Evolutionary conservation across 2,113 vertebrate species (phyloP).

Genomic region (Otocyon megalotis): DNA sequence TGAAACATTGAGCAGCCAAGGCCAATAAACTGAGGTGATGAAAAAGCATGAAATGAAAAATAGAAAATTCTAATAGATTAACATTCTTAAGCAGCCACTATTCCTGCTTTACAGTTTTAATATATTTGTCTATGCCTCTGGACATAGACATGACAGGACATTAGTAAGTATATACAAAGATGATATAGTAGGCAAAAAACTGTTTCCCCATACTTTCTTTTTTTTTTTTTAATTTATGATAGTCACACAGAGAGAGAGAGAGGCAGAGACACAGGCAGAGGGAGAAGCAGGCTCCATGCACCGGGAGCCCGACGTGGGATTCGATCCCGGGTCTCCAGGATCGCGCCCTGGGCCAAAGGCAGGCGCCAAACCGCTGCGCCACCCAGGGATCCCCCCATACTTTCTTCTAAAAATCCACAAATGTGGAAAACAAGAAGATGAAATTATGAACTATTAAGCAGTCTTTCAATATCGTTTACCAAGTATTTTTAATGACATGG

Average conservation of each 20-base stretch:
- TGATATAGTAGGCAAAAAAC: background rate
- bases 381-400: too few species aligned
- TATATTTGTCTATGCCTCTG: background rate
- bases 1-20: background rate
- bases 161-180: background rate
- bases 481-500: background rate
- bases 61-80: background rate
- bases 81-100: background rate
- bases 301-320: too few species aligned
- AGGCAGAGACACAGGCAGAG: too few species aligned
- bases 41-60: background rate
- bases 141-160: background rate
- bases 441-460: constrained; percentile 20
- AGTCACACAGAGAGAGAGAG: too few species aligned
- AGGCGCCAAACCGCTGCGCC: too few species aligned
- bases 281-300: too few species aligned
- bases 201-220: background rate
- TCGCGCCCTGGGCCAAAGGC: too few species aligned
- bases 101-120: constrained; percentile 4
- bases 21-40: background rate
- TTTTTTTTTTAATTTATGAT: too few species aligned
- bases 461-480: constrained; percentile 1
- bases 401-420: background rate
- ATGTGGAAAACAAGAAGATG: background rate
- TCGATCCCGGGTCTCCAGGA: too few species aligned